Evolutionary conservation across 2,888 invertebrate genomes (phyloP), one percentile per base, ranked within the genome.

Genomic region (Heliconius cydno): DNA sequence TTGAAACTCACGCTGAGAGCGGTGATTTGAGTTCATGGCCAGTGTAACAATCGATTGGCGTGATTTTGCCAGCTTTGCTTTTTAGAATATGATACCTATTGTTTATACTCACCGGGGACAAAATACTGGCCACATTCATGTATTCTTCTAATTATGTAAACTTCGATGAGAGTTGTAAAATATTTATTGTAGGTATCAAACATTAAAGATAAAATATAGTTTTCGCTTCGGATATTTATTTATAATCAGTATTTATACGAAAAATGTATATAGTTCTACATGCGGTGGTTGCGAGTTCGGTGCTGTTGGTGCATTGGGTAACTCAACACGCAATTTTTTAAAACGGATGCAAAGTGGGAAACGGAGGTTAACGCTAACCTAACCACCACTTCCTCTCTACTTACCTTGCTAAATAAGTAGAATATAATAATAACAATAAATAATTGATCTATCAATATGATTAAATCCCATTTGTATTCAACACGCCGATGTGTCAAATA

Each of bases 41-140:
- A 91, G 84, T 86, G 87, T 87, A 91, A 92, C 91, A 93, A 94
- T 94, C 92, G 92, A 92, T 92, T 89, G 89, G 84, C 85, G 86
- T 86, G 89, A 89, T 87, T 89, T 89, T 86, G 87, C 87, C 83
- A 84, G 84, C 86, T 84, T 77, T 79, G 80, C 82, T 57, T 76
- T 77, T 73, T 80, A 76, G 81, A 82, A 81, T 79, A 71, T 74
- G 79, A 87, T 86, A 86, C 80, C 70, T 65, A 72, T 71, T 78
- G 75, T 81, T 70, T 78, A 75, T 85, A 75, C 85, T 25, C 84
- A 84, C 83, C 38, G 15, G 82, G 46, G 70, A 19, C 34, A 52
- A 60, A 57, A 57, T 38, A 75, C 63, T 15, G 38, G 34, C 13
- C n/a, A 25, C n/a, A 41, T 28, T 41, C 13, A 65, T 4, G 10